Conservation (phyloP, 2,888 invertebrate species). For the Pyrgus malvae region DNA sequence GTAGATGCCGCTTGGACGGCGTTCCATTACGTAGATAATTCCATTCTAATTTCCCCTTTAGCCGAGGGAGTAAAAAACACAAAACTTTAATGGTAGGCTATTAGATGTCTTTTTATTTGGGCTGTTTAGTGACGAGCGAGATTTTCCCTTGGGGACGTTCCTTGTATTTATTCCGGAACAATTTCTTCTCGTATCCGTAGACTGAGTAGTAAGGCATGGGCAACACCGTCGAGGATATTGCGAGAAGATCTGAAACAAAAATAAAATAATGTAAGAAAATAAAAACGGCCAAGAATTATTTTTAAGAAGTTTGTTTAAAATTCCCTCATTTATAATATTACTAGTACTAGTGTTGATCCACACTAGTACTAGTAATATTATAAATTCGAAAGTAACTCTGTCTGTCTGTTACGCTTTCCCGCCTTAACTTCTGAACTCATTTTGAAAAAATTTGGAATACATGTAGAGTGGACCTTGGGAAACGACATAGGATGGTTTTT, state of each 20-base stretch:
- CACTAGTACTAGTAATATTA: too few relatives aligned
- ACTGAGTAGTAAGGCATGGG: constrained; percentile 71
- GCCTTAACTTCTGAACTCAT: too few relatives aligned
- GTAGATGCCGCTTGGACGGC: constrained; percentile 8
- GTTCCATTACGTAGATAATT: constrained; percentile 29
- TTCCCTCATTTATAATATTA: too few relatives aligned
- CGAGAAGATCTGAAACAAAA: constrained; percentile 64
- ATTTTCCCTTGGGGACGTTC: constrained; percentile 67
- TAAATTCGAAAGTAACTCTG: too few relatives aligned
- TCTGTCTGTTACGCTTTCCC: too few relatives aligned
- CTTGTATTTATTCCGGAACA: constrained; percentile 64
- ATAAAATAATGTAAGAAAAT: neutral
- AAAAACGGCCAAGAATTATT: too few relatives aligned
- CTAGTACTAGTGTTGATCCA: too few relatives aligned
- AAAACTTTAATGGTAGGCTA: constrained; percentile 32
- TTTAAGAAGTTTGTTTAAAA: too few relatives aligned
- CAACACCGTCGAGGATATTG: constrained; percentile 71
- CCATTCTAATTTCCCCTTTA: constrained; percentile 32
- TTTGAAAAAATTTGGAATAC: too few relatives aligned
- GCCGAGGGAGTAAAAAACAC: constrained; percentile 28
- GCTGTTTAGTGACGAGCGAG: constrained; percentile 64
- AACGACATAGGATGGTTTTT: too few relatives aligned
- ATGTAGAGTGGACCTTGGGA: too few relatives aligned
- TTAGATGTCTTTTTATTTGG: constrained; percentile 53
- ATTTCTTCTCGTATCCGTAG: constrained; percentile 66